A percentile compares a stretch with the other conserved stretches of the same genome.
phyloP scores from a whole-genome alignment of 1,140 invertebrate species.

The Drosophila miranda region DNA sequence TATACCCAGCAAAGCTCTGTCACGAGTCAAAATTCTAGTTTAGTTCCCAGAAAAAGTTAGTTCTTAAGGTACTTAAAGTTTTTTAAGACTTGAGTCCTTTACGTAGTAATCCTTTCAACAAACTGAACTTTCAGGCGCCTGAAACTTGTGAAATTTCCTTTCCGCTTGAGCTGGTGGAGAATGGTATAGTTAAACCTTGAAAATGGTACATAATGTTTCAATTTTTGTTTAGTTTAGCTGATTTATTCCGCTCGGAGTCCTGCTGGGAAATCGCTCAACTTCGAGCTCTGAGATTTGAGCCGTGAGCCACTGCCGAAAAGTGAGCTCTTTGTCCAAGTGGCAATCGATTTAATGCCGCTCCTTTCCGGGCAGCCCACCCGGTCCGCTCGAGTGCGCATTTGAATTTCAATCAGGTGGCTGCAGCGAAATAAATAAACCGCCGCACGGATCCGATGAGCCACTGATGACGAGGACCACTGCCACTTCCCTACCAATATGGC shows the following conservation, averaged over 20 bases:
- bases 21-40: slow-evolving; percentile 22
- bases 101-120: slow-evolving; percentile 24
- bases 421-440: slow-evolving; percentile 64
- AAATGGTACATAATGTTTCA: slow-evolving; percentile 12
- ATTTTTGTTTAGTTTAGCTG: slow-evolving; percentile 11
- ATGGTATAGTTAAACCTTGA: slow-evolving; percentile 6
- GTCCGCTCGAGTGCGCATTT: slow-evolving; percentile 60
- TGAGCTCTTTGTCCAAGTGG: slow-evolving; percentile 24
- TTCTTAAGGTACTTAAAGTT: slow-evolving; percentile 14
- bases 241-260: slow-evolving; percentile 6
- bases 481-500: slow-evolving; percentile 48
- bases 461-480: slow-evolving; percentile 33
- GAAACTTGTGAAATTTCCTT: slow-evolving; percentile 20
- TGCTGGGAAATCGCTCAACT: slow-evolving; percentile 5
- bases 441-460: slow-evolving; percentile 13
- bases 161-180: slow-evolving; percentile 13
- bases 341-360: slow-evolving; percentile 55
- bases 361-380: slow-evolving; percentile 35
- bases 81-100: slow-evolving; percentile 14
- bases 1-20: not conserved
- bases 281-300: slow-evolving; percentile 9
- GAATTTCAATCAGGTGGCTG: slow-evolving; percentile 69
- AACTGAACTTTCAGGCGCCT: slow-evolving; percentile 15
- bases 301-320: not conserved
- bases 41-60: slow-evolving; percentile 25